Evolutionary conservation across 53 echinoderm and acorn worm species (phyloP), one percentile per base, ranked within the genome.

Genomic region (Echinarachnius parma): DNA sequence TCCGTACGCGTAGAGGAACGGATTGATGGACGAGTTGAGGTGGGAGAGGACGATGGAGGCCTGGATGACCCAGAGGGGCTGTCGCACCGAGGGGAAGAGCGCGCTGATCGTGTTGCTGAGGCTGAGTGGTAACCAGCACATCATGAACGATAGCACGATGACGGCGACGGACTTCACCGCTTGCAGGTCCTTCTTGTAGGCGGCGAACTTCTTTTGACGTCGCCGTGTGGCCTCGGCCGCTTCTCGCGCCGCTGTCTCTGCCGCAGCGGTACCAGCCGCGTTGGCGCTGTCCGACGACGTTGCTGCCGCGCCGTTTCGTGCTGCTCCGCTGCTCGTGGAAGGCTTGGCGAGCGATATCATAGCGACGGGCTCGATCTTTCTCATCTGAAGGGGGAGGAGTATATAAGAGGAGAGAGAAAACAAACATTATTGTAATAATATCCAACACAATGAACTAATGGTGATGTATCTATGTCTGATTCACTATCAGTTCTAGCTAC

Each of bases 91-190:
- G 4, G 82, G 82, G 30, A 61, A 72, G 28, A 88, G 46, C 0
- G 83, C 88, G 19, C 56, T 32, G 4, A 85, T 53, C 4, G 85
- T 34, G 66, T 89, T 84, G 31, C 85, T 68, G 36, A 89, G 52
- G 57, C 77, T 80, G 22, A 89, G 69, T 15, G 89, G 89, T 44
- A 89, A 64, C 89, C 89, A 89, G 19, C 85, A 89, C 3, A 84
- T 9, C 70, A 81, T 81, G 75, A 89, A 89, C 21, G 85, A 66
- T 9, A 89, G 67, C 19, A 89, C 81, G 78, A 89, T 89, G 37
- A 89, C 66, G 5, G 81, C 89, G 11, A 89, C 85, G 0, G 89
- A 81, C 50, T 89, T 89, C 35, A 81, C 89, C 1, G 89, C 89
- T 28, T 81, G 66, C 30, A 89, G 57, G 68, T 89, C 89, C 37